Evolutionary conservation across 2,888 invertebrate genomes (phyloP).

Genomic region (Idaea dimidiata): DNA sequence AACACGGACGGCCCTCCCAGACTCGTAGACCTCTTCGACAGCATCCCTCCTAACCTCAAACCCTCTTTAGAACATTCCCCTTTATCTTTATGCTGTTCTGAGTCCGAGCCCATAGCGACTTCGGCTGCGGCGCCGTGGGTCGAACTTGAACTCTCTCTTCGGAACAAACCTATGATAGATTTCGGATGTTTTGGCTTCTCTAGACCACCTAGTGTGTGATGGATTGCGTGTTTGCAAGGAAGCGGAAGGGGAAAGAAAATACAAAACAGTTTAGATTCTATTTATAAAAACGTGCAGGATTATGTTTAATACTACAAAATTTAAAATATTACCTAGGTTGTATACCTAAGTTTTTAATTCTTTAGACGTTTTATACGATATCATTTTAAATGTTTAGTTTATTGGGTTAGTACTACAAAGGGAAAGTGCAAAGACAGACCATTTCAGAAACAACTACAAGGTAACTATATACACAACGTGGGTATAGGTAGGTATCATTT

Average conservation of each 20-base stretch:
- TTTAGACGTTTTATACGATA: neutral
- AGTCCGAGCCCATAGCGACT: constrained; percentile 78
- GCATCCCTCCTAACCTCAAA: constrained; percentile 52
- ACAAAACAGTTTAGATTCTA: constrained; percentile 27
- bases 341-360: neutral
- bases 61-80: constrained; percentile 65
- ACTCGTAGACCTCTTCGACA: constrained; percentile 72
- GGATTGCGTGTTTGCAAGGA: constrained; percentile 43
- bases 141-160: constrained; percentile 90
- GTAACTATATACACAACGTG: neutral
- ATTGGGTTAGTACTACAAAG: neutral
- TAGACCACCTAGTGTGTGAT: constrained; percentile 84
- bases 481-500: neutral
- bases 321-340: neutral
- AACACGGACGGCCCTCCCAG: constrained; percentile 78
- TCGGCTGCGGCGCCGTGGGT: constrained; percentile 80
- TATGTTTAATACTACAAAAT: neutral
- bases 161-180: constrained; percentile 94
- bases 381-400: neutral
- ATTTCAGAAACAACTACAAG: neutral
- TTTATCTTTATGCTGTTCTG: constrained; percentile 74
- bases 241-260: constrained; percentile 50
- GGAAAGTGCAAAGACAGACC: neutral
- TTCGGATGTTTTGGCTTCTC: constrained; percentile 92
- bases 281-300: constrained; percentile 21